phyloP scores from a whole-genome alignment of 2,113 vertebrate species.

The Percopsis transmontana region DNA sequence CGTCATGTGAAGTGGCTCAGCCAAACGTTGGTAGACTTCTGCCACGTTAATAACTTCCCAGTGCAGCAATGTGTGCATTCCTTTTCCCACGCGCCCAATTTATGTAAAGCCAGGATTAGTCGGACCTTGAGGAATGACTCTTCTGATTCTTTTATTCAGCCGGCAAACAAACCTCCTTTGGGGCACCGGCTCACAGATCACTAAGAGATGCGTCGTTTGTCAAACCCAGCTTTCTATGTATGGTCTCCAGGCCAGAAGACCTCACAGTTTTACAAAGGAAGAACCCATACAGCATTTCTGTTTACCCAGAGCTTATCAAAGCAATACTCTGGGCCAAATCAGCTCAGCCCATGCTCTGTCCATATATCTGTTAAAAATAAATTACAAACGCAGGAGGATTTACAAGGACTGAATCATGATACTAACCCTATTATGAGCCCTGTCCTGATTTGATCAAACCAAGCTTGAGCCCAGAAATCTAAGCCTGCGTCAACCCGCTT shows the following conservation, averaged over 20 bases:
- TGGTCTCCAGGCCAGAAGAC: slow-evolving; percentile 39
- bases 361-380: slow-evolving; percentile 15
- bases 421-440: slow-evolving; percentile 37
- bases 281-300: slow-evolving; percentile 36
- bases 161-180: slow-evolving; percentile 41
- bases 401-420: slow-evolving; percentile 18
- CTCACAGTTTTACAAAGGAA: slow-evolving; percentile 45
- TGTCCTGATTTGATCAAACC: slow-evolving; percentile 40
- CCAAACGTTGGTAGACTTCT: slow-evolving; percentile 25
- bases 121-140: slow-evolving; percentile 40
- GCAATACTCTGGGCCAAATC: not conserved
- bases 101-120: slow-evolving; percentile 65
- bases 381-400: slow-evolving; percentile 14
- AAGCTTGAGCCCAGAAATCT: slow-evolving; percentile 23
- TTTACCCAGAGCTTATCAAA: slow-evolving; percentile 13
- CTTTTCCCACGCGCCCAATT: slow-evolving; percentile 42
- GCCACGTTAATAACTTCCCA: not conserved
- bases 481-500: not conserved
- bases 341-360: not conserved
- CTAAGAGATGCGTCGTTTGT: slow-evolving; percentile 39
- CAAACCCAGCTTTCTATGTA: slow-evolving; percentile 42
- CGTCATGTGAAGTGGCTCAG: slow-evolving; percentile 21
- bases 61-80: slow-evolving; percentile 14
- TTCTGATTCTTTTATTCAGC: slow-evolving; percentile 55
- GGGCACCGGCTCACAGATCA: slow-evolving; percentile 33